Conservation (phyloP, 2,888 invertebrate species). For the Ypsolopha sequella region DNA sequence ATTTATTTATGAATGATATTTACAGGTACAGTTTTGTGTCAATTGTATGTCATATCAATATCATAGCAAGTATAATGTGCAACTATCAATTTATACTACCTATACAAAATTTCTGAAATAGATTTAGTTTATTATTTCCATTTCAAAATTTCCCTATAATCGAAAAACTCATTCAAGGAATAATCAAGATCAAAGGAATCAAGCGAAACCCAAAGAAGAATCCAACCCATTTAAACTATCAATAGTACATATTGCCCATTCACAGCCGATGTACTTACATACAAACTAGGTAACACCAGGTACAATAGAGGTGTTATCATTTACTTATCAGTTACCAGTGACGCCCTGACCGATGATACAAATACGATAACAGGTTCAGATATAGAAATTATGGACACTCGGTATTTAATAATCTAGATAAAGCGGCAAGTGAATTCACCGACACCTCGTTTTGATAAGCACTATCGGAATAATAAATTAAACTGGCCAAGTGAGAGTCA, state of each 20-base stretch:
- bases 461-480: not conserved
- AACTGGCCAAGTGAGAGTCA: too few relatives aligned
- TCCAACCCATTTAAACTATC: not conserved
- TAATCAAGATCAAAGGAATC: too few relatives aligned
- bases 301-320: constrained; percentile 11
- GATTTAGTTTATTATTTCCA: too few relatives aligned
- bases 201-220: too few relatives aligned
- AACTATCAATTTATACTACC: too few relatives aligned
- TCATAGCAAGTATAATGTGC: too few relatives aligned
- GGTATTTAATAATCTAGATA: constrained; percentile 14
- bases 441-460: not conserved
- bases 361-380: constrained; percentile 27
- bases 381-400: constrained; percentile 27
- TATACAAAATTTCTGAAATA: too few relatives aligned
- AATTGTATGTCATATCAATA: too few relatives aligned
- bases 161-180: too few relatives aligned
- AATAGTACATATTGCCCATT: not conserved
- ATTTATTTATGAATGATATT: too few relatives aligned
- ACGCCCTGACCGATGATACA: constrained; percentile 24
- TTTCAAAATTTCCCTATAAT: too few relatives aligned
- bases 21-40: too few relatives aligned
- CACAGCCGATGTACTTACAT: not conserved
- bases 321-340: constrained; percentile 7
- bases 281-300: not conserved
- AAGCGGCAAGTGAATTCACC: not conserved